Evolutionary conservation across 2,113 vertebrate species (phyloP).

Genomic region (Polypterus bichir): DNA sequence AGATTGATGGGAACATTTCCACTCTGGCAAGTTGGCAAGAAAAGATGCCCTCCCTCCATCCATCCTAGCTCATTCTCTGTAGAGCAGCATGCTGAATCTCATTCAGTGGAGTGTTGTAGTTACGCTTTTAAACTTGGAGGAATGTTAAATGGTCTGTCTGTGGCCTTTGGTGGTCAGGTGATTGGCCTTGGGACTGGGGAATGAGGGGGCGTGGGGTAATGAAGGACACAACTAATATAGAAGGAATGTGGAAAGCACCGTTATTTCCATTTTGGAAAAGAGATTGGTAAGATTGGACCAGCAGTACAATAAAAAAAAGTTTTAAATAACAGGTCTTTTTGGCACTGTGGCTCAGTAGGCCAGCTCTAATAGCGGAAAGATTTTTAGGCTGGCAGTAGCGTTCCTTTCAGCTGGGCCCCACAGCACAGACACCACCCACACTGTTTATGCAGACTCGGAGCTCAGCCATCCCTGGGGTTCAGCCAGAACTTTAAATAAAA

Average conservation of each 20-base stretch:
- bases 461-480: constrained; percentile 61
- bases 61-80: constrained; percentile 31
- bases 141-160: background rate
- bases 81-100: constrained; percentile 41
- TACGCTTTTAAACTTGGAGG: too few relatives aligned
- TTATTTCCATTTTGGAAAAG: too few relatives aligned
- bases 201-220: background rate
- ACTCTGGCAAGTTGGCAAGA: constrained; percentile 17
- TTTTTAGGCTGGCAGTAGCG: constrained; percentile 50
- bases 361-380: constrained; percentile 7
- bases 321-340: too few relatives aligned
- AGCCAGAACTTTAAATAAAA: constrained; percentile 36
- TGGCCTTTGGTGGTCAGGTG: constrained; percentile 43
- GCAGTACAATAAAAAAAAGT: too few relatives aligned
- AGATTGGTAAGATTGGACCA: too few relatives aligned
- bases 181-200: background rate
- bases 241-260: too few relatives aligned
- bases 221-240: too few relatives aligned
- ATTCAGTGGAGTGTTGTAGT: constrained; percentile 8
- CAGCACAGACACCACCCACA: constrained; percentile 69
- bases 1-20: background rate
- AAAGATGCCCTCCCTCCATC: constrained; percentile 28
- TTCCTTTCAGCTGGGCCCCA: constrained; percentile 59
- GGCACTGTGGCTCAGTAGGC: too few relatives aligned
- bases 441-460: constrained; percentile 71